phyloP scores from a whole-genome alignment of 2,113 vertebrate species.

The Festucalex cinctus region DNA sequence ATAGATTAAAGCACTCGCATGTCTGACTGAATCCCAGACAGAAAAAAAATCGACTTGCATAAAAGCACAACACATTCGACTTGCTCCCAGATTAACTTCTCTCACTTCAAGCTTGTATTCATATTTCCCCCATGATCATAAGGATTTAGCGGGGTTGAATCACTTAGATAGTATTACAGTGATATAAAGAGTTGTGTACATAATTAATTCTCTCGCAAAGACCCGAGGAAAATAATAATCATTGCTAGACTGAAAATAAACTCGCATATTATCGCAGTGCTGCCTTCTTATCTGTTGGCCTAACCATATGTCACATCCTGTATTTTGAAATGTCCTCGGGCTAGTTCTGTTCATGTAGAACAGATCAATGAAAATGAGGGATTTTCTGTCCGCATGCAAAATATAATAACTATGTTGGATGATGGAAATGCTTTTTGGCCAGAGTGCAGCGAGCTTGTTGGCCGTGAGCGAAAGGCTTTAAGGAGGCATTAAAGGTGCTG shows the following conservation, averaged over 20 bases:
- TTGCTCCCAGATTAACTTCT: constrained; percentile 23
- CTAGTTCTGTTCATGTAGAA: background rate
- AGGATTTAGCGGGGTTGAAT: constrained; percentile 35
- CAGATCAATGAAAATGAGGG: background rate
- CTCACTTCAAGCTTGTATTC: constrained; percentile 32
- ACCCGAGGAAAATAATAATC: constrained; percentile 13
- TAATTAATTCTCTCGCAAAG: constrained; percentile 28
- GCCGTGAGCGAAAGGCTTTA: constrained; percentile 11
- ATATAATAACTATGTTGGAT: background rate
- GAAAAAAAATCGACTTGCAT: constrained; percentile 7
- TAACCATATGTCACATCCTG: background rate
- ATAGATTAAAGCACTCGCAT: background rate
- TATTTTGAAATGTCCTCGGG: background rate
- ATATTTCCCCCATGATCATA: constrained; percentile 9
- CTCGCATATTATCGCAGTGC: background rate
- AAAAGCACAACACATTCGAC: constrained; percentile 20
- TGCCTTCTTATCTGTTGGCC: background rate
- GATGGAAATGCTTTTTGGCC: constrained; percentile 6
- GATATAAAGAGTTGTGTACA: background rate
- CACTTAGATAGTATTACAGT: constrained; percentile 33
- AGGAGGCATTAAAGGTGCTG: constrained; percentile 10
- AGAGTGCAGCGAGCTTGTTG: background rate
- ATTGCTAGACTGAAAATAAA: background rate
- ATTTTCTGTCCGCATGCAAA: background rate
- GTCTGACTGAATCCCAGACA: constrained; percentile 2